Conservation (phyloP, 2,113 vertebrate species). For the Oreochromis spilurus region DNA sequence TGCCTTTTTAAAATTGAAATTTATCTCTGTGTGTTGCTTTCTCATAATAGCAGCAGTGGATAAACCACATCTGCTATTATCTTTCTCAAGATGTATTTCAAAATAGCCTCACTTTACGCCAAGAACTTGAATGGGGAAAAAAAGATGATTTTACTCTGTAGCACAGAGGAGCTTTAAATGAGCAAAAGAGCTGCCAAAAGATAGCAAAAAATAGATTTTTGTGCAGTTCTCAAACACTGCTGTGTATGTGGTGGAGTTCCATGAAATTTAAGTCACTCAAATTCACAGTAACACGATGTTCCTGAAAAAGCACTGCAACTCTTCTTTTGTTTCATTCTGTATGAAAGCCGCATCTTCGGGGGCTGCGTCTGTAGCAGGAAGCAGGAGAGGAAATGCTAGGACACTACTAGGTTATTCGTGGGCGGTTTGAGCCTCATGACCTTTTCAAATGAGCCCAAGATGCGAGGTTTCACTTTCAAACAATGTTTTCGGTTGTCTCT, state of each 20-base stretch:
- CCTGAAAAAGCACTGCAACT: not conserved
- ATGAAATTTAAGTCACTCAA: not conserved
- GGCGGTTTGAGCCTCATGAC: slow-evolving; percentile 23
- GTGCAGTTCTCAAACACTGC: not conserved
- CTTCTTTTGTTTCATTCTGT: not conserved
- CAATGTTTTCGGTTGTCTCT: not conserved
- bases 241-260: not conserved
- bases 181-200: not conserved
- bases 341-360: not conserved
- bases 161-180: not conserved
- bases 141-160: not conserved
- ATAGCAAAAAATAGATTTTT: not conserved
- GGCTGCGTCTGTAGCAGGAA: slow-evolving; percentile 29
- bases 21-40: not conserved
- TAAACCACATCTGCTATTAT: slow-evolving; percentile 12
- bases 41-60: not conserved
- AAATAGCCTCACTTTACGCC: not conserved
- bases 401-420: slow-evolving; percentile 2
- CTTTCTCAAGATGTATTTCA: not conserved
- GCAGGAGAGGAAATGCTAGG: slow-evolving; percentile 14
- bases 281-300: not conserved
- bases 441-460: slow-evolving; percentile 11
- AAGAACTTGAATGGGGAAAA: not conserved
- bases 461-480: slow-evolving; percentile 23
- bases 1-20: not conserved